Base-by-base conservation (phyloP, 2,888 invertebrate genomes). In the Thereva nobilitata region DNA sequence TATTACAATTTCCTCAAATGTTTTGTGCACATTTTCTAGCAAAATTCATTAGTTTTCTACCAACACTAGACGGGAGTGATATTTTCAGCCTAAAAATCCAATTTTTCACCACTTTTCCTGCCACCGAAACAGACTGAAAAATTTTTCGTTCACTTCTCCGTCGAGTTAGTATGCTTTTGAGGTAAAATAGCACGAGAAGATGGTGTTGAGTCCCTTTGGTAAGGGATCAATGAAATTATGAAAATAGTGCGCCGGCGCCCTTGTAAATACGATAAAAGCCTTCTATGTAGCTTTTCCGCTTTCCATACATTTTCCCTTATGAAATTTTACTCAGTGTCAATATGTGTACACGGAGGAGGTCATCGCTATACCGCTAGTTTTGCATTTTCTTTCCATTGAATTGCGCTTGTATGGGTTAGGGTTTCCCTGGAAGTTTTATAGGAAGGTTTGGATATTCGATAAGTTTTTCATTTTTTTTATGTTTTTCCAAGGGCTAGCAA, bases 151-250 rank as follows among this genome's bases (percentile, higher is more conserved):
- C 50, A 50, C 61, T 12, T 61, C 50, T 61, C 61, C 50, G 47
- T 10, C 59, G 61, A 61, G 40, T 10, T 50, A 12, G 61, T 61
- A 50, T 61, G 49, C 61, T 47, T 56, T 47, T 47, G 56, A 34
- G 53, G 54, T 40, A 56, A 65, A 55, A 45, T 65, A 55, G 56
- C 65, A 54, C 65, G 54, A 47, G 49, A 49, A 65, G 49, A 47
- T 40, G 44, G 35, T 49, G 44, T 40, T 55, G 65, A 65, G 65
- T 10, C 40, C 47, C 55, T 23, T 35, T 9, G 9, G 41, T 52
- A 12, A 47, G 63, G 66, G 67, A 68, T 68, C 68, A 68, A 68
- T 68, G 68, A 68, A 68, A 68, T 66, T 54, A 66, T 66, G 57
- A 68, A 64, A 64, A 67, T 67, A 57, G 64, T 68, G 68, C 68